Percentiles rank a stretch among this genome's conserved stretches.
Evolutionary conservation across 2,113 vertebrate genomes (phyloP).

Genomic region (Emydocephalus ijimae): DNA sequence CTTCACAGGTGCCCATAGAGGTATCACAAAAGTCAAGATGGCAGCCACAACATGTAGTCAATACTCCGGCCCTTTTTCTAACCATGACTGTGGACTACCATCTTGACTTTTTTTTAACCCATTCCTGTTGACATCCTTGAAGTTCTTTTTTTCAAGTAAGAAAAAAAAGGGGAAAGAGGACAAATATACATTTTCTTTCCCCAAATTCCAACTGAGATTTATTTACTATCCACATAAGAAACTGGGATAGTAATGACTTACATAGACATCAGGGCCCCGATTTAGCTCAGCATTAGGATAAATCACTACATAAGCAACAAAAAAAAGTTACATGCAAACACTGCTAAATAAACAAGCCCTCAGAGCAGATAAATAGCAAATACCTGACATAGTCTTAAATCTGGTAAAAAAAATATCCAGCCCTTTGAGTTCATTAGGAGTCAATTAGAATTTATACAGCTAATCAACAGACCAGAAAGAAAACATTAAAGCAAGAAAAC

Average conservation of each 20-base stretch:
- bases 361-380: background rate
- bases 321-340: background rate
- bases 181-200: background rate
- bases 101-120: background rate
- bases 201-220: background rate
- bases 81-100: background rate
- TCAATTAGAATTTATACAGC: background rate
- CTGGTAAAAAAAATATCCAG: background rate
- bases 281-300: background rate
- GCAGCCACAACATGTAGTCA: background rate
- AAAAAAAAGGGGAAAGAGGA: background rate
- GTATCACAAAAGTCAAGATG: background rate
- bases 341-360: background rate
- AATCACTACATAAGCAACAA: background rate
- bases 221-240: background rate
- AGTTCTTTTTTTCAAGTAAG: background rate
- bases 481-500: background rate
- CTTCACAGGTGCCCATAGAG: background rate
- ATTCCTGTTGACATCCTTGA: background rate
- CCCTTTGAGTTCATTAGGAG: background rate
- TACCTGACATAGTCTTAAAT: background rate
- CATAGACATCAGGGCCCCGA: background rate
- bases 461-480: background rate
- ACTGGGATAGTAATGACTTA: background rate
- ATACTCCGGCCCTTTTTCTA: background rate